phyloP scores from a whole-genome alignment of 2,888 invertebrate genomes.

The Torymus auratus region DNA sequence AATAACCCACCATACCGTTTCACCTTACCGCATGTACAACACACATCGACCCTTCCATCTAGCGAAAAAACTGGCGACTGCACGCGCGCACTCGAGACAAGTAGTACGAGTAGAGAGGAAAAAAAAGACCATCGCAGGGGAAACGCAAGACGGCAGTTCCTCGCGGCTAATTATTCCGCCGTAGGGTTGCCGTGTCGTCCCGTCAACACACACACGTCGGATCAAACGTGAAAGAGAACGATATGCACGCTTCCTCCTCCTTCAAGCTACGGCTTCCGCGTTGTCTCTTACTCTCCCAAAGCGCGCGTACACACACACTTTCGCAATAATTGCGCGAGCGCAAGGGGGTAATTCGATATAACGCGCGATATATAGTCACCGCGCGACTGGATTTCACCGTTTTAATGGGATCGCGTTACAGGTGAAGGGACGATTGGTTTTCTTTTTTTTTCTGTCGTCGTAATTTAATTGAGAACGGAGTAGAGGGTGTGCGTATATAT shows the following conservation, averaged over 20 bases:
- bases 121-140: neutral
- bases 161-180: constrained; percentile 26
- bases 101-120: neutral
- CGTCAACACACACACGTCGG: constrained; percentile 25
- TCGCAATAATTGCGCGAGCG: constrained; percentile 18
- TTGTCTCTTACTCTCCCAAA: neutral
- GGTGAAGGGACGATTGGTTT: neutral
- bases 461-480: neutral
- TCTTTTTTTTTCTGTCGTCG: neutral
- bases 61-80: too few relatives aligned
- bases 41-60: too few relatives aligned
- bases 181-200: constrained; percentile 7
- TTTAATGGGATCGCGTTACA: constrained; percentile 31
- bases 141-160: constrained; percentile 30
- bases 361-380: neutral
- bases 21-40: too few relatives aligned
- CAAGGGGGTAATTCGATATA: constrained; percentile 22
- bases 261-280: constrained; percentile 39
- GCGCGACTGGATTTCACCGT: constrained; percentile 27
- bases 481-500: too few relatives aligned
- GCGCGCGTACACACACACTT: neutral
- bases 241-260: neutral
- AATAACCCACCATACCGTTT: too few relatives aligned
- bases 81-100: neutral
- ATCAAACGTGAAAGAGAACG: constrained; percentile 22